A percentile compares a stretch with the other conserved stretches of the same genome.
These are phyloP conservation scores for Heloderma charlesbogerti DNA, from an alignment of 2,113 vertebrate species.

Conservation along the genomic window DNA sequence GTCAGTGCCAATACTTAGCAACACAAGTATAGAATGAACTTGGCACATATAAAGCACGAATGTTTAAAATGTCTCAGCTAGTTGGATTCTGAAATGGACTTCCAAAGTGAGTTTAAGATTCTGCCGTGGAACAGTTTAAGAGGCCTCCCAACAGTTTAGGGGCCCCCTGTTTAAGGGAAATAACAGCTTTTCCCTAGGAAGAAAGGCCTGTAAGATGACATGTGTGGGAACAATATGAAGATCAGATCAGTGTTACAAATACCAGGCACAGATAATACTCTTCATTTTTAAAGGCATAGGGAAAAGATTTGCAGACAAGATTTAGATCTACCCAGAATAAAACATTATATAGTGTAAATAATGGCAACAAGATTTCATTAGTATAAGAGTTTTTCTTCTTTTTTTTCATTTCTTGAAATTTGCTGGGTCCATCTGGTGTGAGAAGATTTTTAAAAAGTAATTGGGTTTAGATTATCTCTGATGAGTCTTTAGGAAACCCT, in stretches of 20 bases:
- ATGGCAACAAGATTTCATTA: not conserved
- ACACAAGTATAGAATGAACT: not conserved
- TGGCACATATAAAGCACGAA: not conserved
- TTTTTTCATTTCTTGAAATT: constrained; percentile 50
- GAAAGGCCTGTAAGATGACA: not conserved
- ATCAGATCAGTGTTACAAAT: rapidly evolving
- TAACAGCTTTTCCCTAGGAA: not conserved
- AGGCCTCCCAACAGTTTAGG: no score
- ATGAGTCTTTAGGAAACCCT: constrained; percentile 66
- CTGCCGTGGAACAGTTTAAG: not conserved
- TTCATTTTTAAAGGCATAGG: not conserved
- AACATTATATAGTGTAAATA: constrained; percentile 17
- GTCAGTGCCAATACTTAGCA: not conserved
- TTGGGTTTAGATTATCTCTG: constrained; percentile 70
- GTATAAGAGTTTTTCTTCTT: constrained; percentile 30
- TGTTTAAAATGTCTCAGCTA: not conserved
- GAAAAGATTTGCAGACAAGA: not conserved
- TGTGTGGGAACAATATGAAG: not conserved
- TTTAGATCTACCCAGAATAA: not conserved
- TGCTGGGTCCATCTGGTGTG: constrained; percentile 52
- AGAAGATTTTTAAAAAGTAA: constrained; percentile 70
- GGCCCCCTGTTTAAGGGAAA: no score
- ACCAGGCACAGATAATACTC: not conserved
- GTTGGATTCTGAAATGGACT: not conserved
- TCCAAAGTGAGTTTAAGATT: constrained; percentile 1